phyloP scores from a whole-genome alignment of 2,113 vertebrate genomes.

The Cebidichthys violaceus region DNA sequence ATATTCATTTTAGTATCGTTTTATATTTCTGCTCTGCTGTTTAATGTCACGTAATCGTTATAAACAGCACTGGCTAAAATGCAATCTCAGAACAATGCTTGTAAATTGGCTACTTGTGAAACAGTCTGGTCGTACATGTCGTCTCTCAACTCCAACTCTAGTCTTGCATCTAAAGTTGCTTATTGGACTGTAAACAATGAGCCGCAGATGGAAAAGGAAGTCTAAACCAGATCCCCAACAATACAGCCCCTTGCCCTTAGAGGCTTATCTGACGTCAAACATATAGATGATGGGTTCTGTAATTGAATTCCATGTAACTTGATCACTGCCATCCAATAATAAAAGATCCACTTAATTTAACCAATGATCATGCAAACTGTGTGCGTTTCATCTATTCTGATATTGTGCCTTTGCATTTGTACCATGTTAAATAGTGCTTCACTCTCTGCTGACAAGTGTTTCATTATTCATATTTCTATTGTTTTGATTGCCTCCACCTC shows the following conservation, averaged over 20 bases:
- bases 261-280: too few species aligned
- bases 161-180: too few species aligned
- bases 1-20: neutral
- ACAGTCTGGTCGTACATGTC: too few species aligned
- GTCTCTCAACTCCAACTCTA: too few species aligned
- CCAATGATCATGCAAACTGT: conserved; percentile 66
- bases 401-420: conserved; percentile 60
- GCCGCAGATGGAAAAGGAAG: too few species aligned
- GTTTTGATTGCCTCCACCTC: conserved; percentile 70
- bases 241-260: too few species aligned
- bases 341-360: conserved; percentile 59
- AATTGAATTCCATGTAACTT: neutral
- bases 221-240: too few species aligned
- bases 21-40: neutral
- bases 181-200: too few species aligned
- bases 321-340: conserved; percentile 26
- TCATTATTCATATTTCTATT: conserved; percentile 79
- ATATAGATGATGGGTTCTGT: too few species aligned
- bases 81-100: too few species aligned
- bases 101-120: too few species aligned
- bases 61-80: neutral
- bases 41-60: neutral
- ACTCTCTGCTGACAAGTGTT: conserved; percentile 66
- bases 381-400: conserved; percentile 52
- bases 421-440: conserved; percentile 30